A percentile compares a stretch with the other conserved stretches of the same genome.
Conservation (phyloP, 2,113 vertebrate species). For the Neodontobutis hainanensis region DNA sequence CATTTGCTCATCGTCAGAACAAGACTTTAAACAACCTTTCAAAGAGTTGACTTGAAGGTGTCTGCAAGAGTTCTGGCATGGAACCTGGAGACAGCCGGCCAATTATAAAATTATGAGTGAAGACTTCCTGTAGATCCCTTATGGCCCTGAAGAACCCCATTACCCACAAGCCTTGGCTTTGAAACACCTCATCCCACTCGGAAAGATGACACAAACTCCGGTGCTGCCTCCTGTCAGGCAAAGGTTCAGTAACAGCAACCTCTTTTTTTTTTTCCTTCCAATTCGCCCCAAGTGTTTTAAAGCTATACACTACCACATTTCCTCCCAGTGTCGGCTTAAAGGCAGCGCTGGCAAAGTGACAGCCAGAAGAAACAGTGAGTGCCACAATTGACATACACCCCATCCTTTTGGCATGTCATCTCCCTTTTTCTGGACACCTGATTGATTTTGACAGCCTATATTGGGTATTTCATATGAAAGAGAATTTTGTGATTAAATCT, state of each 20-base stretch:
- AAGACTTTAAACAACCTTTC: conserved; percentile 43
- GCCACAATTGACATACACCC: conserved; percentile 79
- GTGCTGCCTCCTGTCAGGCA: conserved; percentile 73
- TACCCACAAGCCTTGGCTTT: conserved; percentile 76
- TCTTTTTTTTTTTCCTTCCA: conserved; percentile 33
- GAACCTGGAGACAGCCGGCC: conserved; percentile 61
- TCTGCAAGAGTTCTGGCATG: conserved; percentile 47
- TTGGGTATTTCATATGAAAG: conserved; percentile 94
- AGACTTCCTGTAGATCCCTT: conserved; percentile 58
- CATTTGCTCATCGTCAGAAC: conserved; percentile 12
- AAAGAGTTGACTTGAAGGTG: conserved; percentile 69
- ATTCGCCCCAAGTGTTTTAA: conserved; percentile 66
- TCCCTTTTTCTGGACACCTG: conserved; percentile 84
- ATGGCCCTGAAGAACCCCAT: conserved; percentile 60
- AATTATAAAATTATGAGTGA: conserved; percentile 80
- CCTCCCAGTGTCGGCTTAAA: conserved; percentile 68
- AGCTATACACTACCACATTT: conserved; percentile 51
- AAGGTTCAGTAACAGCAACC: conserved; percentile 67
- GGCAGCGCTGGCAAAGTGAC: conserved; percentile 79
- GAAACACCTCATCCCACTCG: conserved; percentile 69
- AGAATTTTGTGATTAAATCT: conserved; percentile 91
- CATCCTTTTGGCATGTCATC: conserved; percentile 80
- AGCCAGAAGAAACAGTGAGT: conserved; percentile 85
- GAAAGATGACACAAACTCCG: conserved; percentile 72
- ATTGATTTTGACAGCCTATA: conserved; percentile 92